These are phyloP conservation scores for Mirza zaza DNA, from an alignment of 2,113 vertebrate species.

Conservation along the genomic window DNA sequence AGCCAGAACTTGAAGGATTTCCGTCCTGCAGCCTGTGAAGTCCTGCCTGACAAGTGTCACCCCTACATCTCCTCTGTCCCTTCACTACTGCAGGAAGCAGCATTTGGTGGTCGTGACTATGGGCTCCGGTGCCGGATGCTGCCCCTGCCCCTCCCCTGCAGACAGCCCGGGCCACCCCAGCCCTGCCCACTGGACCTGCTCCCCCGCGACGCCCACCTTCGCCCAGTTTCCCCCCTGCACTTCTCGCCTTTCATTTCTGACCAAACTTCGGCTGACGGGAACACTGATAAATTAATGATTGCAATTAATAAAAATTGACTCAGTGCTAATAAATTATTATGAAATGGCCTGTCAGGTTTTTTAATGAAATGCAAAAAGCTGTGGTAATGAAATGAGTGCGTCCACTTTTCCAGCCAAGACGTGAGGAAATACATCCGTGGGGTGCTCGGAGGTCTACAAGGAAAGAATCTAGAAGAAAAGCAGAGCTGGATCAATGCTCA, in stretches of 20 bases:
- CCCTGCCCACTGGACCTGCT: neutral
- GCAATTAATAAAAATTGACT: conserved; percentile 82
- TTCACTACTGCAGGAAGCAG: neutral
- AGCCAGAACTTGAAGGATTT: neutral
- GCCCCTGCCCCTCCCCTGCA: neutral
- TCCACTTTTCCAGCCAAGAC: conserved; percentile 72
- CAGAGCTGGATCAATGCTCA: neutral
- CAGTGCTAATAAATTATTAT: conserved; percentile 81
- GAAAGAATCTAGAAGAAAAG: neutral
- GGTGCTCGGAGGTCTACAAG: neutral
- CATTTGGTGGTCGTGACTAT: fast-evolving
- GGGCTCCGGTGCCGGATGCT: fast-evolving
- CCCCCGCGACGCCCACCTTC: neutral
- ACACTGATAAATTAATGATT: conserved; percentile 81
- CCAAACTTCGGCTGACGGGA: conserved; percentile 79
- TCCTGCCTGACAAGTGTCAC: neutral
- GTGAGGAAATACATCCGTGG: conserved; percentile 55
- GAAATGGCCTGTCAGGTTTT: conserved; percentile 78
- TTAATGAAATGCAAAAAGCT: conserved; percentile 81
- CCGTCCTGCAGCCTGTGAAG: neutral
- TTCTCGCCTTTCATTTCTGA: conserved; percentile 76
- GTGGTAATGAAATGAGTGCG: conserved; percentile 73
- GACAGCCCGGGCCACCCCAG: fast-evolving
- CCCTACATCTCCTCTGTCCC: neutral
- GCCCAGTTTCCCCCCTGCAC: conserved; percentile 66